These are phyloP conservation scores for Cantharis lateralis DNA, from an alignment of 2,888 invertebrate species.

Conservation along the genomic window DNA sequence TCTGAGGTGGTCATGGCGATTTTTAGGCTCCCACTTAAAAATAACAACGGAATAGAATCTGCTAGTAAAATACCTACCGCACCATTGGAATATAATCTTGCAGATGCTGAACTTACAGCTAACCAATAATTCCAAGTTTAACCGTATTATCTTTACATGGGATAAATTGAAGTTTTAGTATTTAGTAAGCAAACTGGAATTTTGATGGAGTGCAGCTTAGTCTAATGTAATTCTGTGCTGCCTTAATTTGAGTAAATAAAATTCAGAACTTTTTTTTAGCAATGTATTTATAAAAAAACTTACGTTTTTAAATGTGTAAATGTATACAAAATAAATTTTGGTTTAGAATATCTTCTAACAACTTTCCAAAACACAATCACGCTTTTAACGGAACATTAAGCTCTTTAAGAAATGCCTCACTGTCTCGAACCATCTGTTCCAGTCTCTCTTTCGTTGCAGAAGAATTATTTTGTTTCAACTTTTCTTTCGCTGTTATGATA, in stretches of 20 bases:
- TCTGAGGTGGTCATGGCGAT: not conserved
- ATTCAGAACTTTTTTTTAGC: not conserved
- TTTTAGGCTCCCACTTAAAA: not conserved
- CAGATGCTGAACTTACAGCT: too few relatives aligned
- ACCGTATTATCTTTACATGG: too few relatives aligned
- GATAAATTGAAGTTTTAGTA: too few relatives aligned
- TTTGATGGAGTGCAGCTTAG: too few relatives aligned
- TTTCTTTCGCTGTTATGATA: constrained; percentile 57
- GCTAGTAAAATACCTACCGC: too few relatives aligned
- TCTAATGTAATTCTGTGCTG: too few relatives aligned
- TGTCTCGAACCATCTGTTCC: constrained; percentile 68
- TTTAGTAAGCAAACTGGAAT: too few relatives aligned
- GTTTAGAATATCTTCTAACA: not conserved
- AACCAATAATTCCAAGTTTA: too few relatives aligned
- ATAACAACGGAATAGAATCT: too few relatives aligned
- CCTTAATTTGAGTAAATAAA: too few relatives aligned
- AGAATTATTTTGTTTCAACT: constrained; percentile 64
- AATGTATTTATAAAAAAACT: not conserved
- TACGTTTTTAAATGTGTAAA: not conserved
- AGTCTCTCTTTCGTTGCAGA: constrained; percentile 79
- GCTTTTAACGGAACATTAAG: not conserved
- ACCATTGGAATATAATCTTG: too few relatives aligned
- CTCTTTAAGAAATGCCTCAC: constrained; percentile 56
- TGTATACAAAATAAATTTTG: not conserved
- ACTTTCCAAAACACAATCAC: not conserved